Percentiles rank a stretch among this genome's conserved stretches.
Evolutionary conservation across 2,888 invertebrate species (phyloP).

Genomic region (Pristionchus exspectatus): DNA sequence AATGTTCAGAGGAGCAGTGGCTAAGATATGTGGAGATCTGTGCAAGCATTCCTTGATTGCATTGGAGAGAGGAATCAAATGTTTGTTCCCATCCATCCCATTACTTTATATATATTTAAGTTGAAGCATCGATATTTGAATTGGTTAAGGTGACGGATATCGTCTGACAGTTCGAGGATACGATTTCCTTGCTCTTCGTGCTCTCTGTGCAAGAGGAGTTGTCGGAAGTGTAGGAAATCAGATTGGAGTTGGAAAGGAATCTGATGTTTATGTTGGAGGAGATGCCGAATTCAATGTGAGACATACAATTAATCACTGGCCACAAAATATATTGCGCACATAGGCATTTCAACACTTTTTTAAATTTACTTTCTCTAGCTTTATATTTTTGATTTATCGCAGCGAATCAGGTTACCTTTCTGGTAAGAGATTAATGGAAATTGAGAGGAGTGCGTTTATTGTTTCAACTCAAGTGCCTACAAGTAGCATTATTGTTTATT

Average conservation of each 20-base stretch:
- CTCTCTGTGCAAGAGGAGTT: conserved; percentile 81
- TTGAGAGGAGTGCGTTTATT: no score
- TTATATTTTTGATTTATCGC: no score
- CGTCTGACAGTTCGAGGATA: conserved; percentile 95
- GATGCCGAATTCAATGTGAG: conserved; percentile 72
- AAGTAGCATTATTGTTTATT: conserved; percentile 81
- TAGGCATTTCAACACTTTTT: no score
- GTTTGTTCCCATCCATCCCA: conserved; percentile 82
- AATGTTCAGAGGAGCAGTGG: conserved; percentile 87
- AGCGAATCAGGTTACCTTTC: no score
- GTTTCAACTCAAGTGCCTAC: no score
- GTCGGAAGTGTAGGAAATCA: conserved; percentile 92
- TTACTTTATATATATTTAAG: not conserved
- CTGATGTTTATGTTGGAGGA: conserved; percentile 81
- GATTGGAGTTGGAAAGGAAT: conserved; percentile 99
- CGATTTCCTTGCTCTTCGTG: conserved; percentile 93
- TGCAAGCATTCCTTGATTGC: conserved; percentile 92
- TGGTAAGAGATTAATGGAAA: no score
- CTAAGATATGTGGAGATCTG: conserved; percentile 91
- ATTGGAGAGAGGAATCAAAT: conserved; percentile 94
- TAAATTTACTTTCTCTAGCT: no score
- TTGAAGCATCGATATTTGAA: not conserved
- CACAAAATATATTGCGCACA: not conserved
- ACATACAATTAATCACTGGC: not conserved
- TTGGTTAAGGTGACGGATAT: conserved; percentile 91